phyloP scores from a whole-genome alignment of 2,113 vertebrate species.

The Sebastes fasciatus region DNA sequence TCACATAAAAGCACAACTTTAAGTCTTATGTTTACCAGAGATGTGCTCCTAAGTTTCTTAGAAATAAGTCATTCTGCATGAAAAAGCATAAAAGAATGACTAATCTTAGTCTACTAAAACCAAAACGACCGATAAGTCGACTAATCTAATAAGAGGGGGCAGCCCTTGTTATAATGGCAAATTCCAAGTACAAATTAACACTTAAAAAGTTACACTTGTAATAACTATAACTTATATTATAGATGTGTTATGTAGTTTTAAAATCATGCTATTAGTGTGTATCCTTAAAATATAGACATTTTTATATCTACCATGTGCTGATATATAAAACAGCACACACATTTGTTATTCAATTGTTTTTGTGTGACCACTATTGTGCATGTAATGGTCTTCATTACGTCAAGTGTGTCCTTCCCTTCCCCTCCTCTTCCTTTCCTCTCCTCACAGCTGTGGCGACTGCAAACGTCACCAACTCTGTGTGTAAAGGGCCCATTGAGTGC shows the following conservation, averaged over 20 bases:
- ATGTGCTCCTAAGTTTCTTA: no score
- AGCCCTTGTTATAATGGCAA: not conserved
- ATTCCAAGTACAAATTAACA: not conserved
- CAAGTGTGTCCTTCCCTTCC: conserved; percentile 23
- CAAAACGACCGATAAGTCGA: no score
- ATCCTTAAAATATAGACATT: not conserved
- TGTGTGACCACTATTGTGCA: not conserved
- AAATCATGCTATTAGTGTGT: not conserved
- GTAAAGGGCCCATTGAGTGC: conserved; percentile 52
- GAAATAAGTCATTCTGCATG: no score
- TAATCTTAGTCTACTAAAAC: no score
- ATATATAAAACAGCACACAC: not conserved
- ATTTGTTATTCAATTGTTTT: not conserved
- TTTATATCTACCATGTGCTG: not conserved
- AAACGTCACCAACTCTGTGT: conserved; percentile 50
- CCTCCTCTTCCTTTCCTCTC: not conserved
- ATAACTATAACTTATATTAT: not conserved
- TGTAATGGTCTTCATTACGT: not conserved
- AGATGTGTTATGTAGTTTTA: not conserved
- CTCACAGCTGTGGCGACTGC: conserved; percentile 53
- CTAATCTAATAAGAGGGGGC: no score
- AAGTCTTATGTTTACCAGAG: no score
- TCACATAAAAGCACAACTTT: no score
- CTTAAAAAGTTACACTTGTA: not conserved
- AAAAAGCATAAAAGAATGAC: no score